phyloP scores from a whole-genome alignment of 92 coral and sea anemone species.

The Phenganax stokvisi region DNA sequence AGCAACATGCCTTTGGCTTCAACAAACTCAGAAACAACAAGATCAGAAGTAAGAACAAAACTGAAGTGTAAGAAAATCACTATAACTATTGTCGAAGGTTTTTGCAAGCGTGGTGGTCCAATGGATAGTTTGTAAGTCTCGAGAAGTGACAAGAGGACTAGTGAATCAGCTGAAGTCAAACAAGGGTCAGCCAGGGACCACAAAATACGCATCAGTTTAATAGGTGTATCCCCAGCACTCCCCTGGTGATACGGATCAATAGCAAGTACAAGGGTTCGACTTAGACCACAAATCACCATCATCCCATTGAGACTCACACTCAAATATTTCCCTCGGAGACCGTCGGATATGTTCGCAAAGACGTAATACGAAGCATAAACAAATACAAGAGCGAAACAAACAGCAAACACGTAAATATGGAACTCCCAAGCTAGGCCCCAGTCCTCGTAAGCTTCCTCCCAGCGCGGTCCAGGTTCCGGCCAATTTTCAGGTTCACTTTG shows the following conservation, averaged over 20 bases:
- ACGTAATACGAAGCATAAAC: constrained; percentile 60
- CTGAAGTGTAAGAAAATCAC: constrained; percentile 50
- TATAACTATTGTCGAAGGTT: constrained; percentile 38
- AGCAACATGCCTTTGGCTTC: constrained; percentile 68
- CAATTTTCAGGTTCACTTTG: constrained; percentile 50
- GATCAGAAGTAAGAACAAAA: constrained; percentile 54
- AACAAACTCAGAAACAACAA: constrained; percentile 52
- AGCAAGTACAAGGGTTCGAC: constrained; percentile 58
- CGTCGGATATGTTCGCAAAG: constrained; percentile 54
- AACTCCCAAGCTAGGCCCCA: constrained; percentile 71
- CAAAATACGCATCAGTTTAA: constrained; percentile 53
- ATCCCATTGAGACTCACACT: constrained; percentile 55
- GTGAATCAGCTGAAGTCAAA: constrained; percentile 62
- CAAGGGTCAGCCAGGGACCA: constrained; percentile 72
- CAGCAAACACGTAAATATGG: constrained; percentile 58
- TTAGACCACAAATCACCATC: constrained; percentile 55
- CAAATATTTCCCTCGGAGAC: constrained; percentile 55
- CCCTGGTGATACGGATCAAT: constrained; percentile 77
- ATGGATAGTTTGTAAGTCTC: constrained; percentile 53
- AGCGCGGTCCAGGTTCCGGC: constrained; percentile 73
- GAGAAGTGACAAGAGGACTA: constrained; percentile 55
- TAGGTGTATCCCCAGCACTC: constrained; percentile 43
- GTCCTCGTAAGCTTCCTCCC: constrained; percentile 56
- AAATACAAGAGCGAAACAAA: constrained; percentile 45
- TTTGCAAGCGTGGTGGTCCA: constrained; percentile 61